Evolutionary conservation across 1,140 invertebrate genomes (phyloP).

Genomic region (Drosophila setifemur): DNA sequence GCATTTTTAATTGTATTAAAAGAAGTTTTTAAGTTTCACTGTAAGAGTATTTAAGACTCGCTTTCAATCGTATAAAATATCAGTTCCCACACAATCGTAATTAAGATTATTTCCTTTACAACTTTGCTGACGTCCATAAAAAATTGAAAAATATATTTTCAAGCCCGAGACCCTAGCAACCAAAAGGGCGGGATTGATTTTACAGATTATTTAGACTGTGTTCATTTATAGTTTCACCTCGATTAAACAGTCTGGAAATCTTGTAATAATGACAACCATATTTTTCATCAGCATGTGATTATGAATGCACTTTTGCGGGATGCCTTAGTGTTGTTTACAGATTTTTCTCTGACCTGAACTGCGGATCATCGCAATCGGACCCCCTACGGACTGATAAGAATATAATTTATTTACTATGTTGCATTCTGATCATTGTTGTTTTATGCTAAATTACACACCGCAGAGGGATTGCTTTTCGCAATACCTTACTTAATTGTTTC

Average conservation of each 20-base stretch:
- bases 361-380: background rate
- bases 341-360: conserved; percentile 1
- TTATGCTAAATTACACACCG: background rate
- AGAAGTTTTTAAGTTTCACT: too few species aligned
- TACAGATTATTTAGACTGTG: too few species aligned
- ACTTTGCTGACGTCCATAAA: background rate
- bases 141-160: conserved; percentile 4
- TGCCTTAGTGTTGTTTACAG: conserved; percentile 56
- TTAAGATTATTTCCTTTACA: conserved; percentile 11
- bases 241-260: background rate
- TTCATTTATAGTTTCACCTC: background rate
- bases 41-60: conserved; percentile 3
- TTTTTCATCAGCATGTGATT: background rate
- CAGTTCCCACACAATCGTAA: conserved; percentile 17
- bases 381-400: conserved; percentile 48
- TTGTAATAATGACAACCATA: too few species aligned
- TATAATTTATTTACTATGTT: background rate
- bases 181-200: background rate
- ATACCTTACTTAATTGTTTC: background rate
- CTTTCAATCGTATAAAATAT: background rate
- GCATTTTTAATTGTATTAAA: too few species aligned
- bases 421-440: conserved; percentile 7
- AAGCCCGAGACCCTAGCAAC: conserved; percentile 6
- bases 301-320: background rate
- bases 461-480: background rate